These are phyloP conservation scores for Spheniscus humboldti DNA, from an alignment of 2,797 vertebrate genomes.

Conservation along the genomic window DNA sequence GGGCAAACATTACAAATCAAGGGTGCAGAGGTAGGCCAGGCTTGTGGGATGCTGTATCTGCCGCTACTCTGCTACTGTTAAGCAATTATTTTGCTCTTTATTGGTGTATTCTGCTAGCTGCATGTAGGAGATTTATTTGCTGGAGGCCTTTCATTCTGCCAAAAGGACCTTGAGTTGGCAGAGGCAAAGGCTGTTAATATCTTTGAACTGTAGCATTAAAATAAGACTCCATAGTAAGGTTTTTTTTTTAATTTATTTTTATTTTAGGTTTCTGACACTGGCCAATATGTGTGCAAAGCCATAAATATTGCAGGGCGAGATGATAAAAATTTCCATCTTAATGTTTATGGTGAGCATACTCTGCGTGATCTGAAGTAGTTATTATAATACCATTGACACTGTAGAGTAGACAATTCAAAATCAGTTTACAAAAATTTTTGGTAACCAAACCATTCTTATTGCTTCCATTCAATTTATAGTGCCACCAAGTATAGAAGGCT, in stretches of 20 bases:
- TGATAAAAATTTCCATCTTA: slow-evolving; percentile 96
- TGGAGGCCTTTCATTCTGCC: background rate
- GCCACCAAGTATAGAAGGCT: slow-evolving; percentile 88
- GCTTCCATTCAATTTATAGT: slow-evolving; percentile 74
- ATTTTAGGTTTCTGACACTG: slow-evolving; percentile 91
- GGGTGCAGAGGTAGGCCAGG: slow-evolving; percentile 81
- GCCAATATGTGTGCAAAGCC: slow-evolving; percentile 94
- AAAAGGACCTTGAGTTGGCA: background rate
- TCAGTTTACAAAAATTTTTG: background rate
- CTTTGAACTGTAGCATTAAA: background rate
- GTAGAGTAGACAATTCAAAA: background rate
- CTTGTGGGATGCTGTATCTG: background rate
- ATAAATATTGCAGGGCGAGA: slow-evolving; percentile 91
- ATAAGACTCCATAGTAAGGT: background rate
- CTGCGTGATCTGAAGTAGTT: background rate
- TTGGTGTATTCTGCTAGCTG: background rate
- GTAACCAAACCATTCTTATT: background rate
- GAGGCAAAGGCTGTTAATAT: background rate
- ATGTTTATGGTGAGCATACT: slow-evolving; percentile 84
- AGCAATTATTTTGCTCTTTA: background rate
- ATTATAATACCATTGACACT: background rate
- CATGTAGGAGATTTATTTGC: background rate
- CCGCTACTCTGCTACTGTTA: background rate
- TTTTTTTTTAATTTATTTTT: slow-evolving; percentile 3
- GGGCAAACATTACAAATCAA: slow-evolving; percentile 83